Conservation (phyloP, 2,888 invertebrate genomes). For the Eulithis testata region DNA sequence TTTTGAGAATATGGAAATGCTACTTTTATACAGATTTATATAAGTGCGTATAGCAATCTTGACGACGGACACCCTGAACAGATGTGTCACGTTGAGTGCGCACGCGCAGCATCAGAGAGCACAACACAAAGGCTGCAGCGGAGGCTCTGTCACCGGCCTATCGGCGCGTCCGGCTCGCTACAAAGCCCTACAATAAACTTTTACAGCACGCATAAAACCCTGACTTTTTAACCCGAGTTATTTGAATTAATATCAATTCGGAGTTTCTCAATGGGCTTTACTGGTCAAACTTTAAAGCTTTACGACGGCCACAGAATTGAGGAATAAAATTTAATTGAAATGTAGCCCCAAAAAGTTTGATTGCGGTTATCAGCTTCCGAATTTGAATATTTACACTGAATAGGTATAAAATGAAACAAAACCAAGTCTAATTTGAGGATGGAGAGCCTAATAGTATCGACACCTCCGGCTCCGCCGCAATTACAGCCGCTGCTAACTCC, state of each 20-base stretch:
- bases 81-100: conserved; percentile 45
- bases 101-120: conserved; percentile 51
- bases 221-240: conserved; percentile 84
- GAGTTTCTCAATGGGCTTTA: conserved; percentile 84
- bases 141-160: conserved; percentile 72
- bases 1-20: not conserved
- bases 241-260: conserved; percentile 85
- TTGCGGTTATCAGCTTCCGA: conserved; percentile 84
- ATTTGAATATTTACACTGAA: conserved; percentile 83
- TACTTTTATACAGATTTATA: not conserved
- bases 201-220: conserved; percentile 83
- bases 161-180: conserved; percentile 82
- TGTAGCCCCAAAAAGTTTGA: conserved; percentile 79
- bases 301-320: conserved; percentile 81
- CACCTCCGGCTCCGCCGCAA: conserved; percentile 34
- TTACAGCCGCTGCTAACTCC: conserved; percentile 27
- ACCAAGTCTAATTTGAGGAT: conserved; percentile 42
- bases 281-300: conserved; percentile 84
- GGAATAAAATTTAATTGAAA: conserved; percentile 85
- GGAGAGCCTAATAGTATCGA: conserved; percentile 40
- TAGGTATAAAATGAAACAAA: conserved; percentile 55
- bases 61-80: conserved; percentile 22
- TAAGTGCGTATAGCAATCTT: not conserved
- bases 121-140: conserved; percentile 52
- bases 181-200: conserved; percentile 84